Base-by-base conservation (phyloP, 2,888 invertebrate genomes). In the Drosophila niveifrons region DNA sequence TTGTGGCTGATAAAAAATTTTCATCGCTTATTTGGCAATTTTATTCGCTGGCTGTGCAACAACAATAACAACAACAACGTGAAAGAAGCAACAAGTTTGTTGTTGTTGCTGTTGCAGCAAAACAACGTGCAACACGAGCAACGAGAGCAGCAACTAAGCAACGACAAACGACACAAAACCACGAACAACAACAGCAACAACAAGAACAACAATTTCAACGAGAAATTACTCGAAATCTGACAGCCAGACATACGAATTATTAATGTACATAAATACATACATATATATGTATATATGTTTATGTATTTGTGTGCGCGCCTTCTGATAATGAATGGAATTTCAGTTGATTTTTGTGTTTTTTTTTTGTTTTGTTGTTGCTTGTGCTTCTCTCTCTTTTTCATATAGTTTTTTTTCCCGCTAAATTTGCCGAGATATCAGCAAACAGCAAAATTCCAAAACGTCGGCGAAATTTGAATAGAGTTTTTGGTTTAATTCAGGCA, bases 1-100 rank as follows among this genome's bases (percentile, higher is more conserved):
- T 85, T 85, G 80, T 78, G 82, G 66, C 77, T 82, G 75, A 82
- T 82, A 86, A 82, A 78, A 82, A 82, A 83, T 83, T 56, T 86
- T 76, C 82, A 86, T 76, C 64, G 74, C 74, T 65, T 77, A 77
- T 77, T 77, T 77, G 77, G 74, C 77, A 77, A 70, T 69, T 73
- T 69, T 61, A 53, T 72, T 64, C 58, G 75, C 47, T 68, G 64
- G 56, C 63, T 69, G 63, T 69, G 63, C 63, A 52, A 46, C 73
- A 59, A 44, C 61, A 58, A 7, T 50, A 47, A 15, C 44, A 36
- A 3, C 48, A 51, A 11, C 55, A 31, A 15, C 23, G 31, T 17
- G 46, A 61, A 48, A 64, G 66, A 71, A 61, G 75, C 75, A 75
- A 75, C 75, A 75, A 75, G 72, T 75, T 75, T 57, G 39, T 15